These are phyloP conservation scores for Pandion haliaetus DNA, from an alignment of 2,113 vertebrate species.

Conservation along the genomic window DNA sequence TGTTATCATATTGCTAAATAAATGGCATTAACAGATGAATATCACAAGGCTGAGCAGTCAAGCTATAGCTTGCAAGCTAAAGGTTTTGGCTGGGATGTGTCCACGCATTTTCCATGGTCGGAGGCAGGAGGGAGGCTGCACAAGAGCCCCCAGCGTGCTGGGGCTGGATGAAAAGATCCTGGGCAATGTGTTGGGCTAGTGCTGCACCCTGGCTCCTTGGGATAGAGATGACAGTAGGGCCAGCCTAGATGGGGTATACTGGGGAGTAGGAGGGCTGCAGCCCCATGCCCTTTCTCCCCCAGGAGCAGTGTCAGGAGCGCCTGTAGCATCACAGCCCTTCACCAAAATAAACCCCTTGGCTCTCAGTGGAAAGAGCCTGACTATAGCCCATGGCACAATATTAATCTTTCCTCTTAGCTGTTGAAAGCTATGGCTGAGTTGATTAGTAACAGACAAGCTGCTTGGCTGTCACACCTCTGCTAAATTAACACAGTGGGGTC, in stretches of 20 bases:
- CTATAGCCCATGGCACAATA: background rate
- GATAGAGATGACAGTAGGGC: background rate
- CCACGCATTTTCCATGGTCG: background rate
- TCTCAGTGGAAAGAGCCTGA: background rate
- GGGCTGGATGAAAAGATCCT: background rate
- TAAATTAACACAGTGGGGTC: background rate
- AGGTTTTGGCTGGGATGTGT: background rate
- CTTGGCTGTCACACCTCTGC: background rate
- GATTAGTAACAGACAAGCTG: background rate
- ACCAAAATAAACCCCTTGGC: background rate
- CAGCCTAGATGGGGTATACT: background rate
- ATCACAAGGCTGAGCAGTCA: background rate
- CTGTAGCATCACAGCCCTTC: background rate
- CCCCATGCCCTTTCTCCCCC: too few relatives aligned
- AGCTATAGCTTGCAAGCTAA: background rate
- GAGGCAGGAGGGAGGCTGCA: background rate
- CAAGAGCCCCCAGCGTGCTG: background rate
- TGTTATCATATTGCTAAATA: background rate
- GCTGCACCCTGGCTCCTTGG: background rate
- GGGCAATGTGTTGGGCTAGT: background rate
- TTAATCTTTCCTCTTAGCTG: background rate
- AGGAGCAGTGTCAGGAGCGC: rapidly evolving
- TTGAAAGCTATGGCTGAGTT: background rate
- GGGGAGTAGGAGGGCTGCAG: background rate
- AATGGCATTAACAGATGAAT: background rate